phyloP scores from a whole-genome alignment of 1,140 invertebrate species.

The Drosophila pseudoobscura region DNA sequence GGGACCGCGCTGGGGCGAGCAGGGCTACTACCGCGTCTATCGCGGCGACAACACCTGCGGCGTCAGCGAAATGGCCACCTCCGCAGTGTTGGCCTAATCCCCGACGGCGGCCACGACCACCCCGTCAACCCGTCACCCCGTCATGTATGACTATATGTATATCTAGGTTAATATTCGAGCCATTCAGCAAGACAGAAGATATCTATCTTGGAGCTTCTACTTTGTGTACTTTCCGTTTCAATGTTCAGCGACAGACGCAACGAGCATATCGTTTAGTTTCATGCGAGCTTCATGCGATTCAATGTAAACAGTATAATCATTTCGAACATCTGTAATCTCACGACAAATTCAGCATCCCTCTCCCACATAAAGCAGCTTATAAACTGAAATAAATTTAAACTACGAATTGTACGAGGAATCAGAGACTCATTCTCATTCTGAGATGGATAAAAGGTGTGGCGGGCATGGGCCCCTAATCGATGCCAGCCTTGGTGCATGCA shows the following conservation, averaged over 20 bases:
- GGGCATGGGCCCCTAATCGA: background rate
- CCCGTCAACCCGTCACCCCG: conserved; percentile 6
- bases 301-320: conserved; percentile 51
- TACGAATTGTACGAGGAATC: conserved; percentile 55
- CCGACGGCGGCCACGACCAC: no score
- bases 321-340: conserved; percentile 61
- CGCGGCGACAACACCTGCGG: conserved; percentile 98
- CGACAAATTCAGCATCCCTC: conserved; percentile 40
- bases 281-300: conserved; percentile 5
- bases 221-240: conserved; percentile 45
- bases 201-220: conserved; percentile 36
- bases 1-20: conserved; percentile 91
- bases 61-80: conserved; percentile 95
- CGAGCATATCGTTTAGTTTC: conserved; percentile 26
- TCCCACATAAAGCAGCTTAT: conserved; percentile 40
- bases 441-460: background rate
- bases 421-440: background rate
- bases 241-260: conserved; percentile 20
- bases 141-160: conserved; percentile 40
- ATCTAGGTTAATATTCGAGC: conserved; percentile 57
- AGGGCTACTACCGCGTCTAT: conserved; percentile 97
- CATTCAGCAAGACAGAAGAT: background rate
- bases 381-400: conserved; percentile 60
- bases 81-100: conserved; percentile 87
- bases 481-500: conserved; percentile 11